Evolutionary conservation across 2,797 vertebrate genomes (phyloP).

Genomic region (Ptychobarbus kaznakovi): DNA sequence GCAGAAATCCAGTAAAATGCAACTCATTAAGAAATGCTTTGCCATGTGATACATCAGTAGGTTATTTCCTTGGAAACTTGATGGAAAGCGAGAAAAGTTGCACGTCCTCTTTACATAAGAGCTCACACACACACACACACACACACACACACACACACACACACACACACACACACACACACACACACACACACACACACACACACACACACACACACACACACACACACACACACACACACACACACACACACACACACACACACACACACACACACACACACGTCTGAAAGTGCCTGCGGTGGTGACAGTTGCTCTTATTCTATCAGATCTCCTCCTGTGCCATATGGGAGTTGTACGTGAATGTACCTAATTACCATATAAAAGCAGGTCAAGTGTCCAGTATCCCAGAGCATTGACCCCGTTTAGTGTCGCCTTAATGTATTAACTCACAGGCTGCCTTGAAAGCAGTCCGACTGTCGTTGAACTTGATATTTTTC

Average conservation of each 20-base stretch:
- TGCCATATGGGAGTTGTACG: slow-evolving; percentile 52
- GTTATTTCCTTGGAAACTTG: slow-evolving; percentile 51
- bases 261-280: slow-evolving; percentile 31
- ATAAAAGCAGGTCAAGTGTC: slow-evolving; percentile 53
- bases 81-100: slow-evolving; percentile 31
- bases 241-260: slow-evolving; percentile 27
- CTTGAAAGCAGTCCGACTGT: slow-evolving; percentile 15
- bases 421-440: slow-evolving; percentile 34
- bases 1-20: slow-evolving; percentile 30
- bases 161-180: slow-evolving; percentile 29
- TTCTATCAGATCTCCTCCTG: slow-evolving; percentile 51
- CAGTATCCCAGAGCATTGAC: slow-evolving; percentile 37
- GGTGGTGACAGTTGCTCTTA: slow-evolving; percentile 48
- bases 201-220: slow-evolving; percentile 29
- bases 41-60: slow-evolving; percentile 44
- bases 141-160: background rate
- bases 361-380: slow-evolving; percentile 49
- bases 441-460: slow-evolving; percentile 32
- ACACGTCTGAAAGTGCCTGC: slow-evolving; percentile 42
- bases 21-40: slow-evolving; percentile 47
- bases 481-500: slow-evolving; percentile 35
- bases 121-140: background rate
- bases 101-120: slow-evolving; percentile 32
- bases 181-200: slow-evolving; percentile 31
- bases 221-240: slow-evolving; percentile 31